phyloP scores from a whole-genome alignment of 2,113 vertebrate genomes.

The Cisticola juncidis region DNA sequence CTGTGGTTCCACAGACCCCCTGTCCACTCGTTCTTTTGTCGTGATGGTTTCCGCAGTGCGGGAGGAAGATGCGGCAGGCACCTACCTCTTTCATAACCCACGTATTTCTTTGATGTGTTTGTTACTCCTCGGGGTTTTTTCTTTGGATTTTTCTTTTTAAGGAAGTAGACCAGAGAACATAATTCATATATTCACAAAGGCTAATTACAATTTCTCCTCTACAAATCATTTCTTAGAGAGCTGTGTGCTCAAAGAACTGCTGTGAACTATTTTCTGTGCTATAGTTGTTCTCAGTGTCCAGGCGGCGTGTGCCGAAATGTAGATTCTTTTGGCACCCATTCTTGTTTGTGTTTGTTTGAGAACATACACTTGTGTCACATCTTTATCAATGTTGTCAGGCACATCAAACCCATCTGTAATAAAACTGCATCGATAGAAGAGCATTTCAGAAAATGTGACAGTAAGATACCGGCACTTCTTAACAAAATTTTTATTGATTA shows the following conservation, averaged over 20 bases:
- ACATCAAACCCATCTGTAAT: neutral
- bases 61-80: constrained; percentile 41
- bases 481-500: neutral
- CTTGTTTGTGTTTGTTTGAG: neutral
- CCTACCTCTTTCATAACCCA: constrained; percentile 13
- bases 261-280: neutral
- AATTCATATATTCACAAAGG: neutral
- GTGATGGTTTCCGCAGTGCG: constrained; percentile 2
- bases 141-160: neutral
- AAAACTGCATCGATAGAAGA: neutral
- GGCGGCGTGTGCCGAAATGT: neutral
- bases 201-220: constrained; percentile 21
- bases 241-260: neutral
- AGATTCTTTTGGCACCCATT: neutral
- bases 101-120: constrained; percentile 24
- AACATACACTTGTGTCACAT: neutral
- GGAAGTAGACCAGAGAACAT: neutral
- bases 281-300: neutral
- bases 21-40: neutral
- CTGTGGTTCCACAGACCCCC: neutral
- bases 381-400: neutral
- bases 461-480: neutral
- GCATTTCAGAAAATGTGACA: neutral
- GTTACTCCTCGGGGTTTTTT: neutral
- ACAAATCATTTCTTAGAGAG: neutral